Base-by-base conservation (phyloP, 2,797 vertebrate genomes). In the Gallirallus australis region DNA sequence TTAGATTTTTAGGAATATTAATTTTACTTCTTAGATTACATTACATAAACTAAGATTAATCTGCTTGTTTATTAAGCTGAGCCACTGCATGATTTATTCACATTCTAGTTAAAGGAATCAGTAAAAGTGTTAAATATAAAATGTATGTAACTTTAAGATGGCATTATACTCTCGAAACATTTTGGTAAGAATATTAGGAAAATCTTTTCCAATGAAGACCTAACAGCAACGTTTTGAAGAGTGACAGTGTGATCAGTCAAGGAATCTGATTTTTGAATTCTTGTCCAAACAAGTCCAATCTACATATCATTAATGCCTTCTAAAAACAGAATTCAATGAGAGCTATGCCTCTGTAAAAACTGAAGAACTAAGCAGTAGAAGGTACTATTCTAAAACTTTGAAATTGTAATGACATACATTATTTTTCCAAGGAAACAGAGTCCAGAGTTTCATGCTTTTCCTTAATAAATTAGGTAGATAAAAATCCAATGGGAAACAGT, bases 281-380 rank as follows among this genome's bases (percentile, higher is more conserved):
- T 90, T 97, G 96, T 96, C 95, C 91, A 95, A 94, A 96, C 96
- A 96, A 91, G 86, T 95, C 96, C 96, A 96, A 96, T 93, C 93
- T 89, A 89, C 80, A 61, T 96, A 82, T 96, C 80, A 96, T 96
- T 96, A 97, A 6, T 89, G 56, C 86, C 65, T 94, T 93, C 94
- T 95, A 94, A 96, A 96, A 97, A 90, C 73, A 89, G 94, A 96
- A 97, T 92, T 97, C 82, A 96, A 84, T 90, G 86, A 82, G 30
- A 96, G 40, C 60, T 84, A n/a, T 84, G 86, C 56, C 87, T 91
- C 85, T 86, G 16, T 64, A 76, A 94, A 95, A 95, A 89, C 11
- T 68, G 77, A 82, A 94, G 70, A 95, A 84, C 86, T 86, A 82
- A 91, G 77, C 78, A 90, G 48, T 35, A 88, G 76, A 95, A 94